Conservation (phyloP, 1,140 invertebrate species). For the Centruroides sculpturatus region DNA sequence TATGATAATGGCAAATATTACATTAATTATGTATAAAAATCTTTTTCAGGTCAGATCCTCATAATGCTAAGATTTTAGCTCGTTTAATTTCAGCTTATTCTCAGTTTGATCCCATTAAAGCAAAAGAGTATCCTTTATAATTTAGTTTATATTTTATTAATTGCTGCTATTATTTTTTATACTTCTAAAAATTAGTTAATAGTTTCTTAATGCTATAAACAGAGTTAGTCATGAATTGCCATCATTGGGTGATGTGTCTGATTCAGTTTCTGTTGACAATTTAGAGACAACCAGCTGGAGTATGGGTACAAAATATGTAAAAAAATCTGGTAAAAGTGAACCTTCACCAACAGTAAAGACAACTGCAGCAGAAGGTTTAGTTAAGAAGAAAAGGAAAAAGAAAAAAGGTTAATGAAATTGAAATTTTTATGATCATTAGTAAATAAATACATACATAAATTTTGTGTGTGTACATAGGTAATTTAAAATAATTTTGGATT, state of each 20-base stretch:
- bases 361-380: slow-evolving; percentile 3
- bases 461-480: too few species aligned
- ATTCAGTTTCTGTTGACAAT: slow-evolving; percentile 60
- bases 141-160: background rate
- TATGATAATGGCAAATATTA: too few species aligned
- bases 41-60: slow-evolving; percentile 42
- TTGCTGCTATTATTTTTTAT: background rate
- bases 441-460: too few species aligned
- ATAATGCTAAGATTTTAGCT: slow-evolving; percentile 62
- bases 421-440: too few species aligned
- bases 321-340: slow-evolving; percentile 38
- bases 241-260: slow-evolving; percentile 43
- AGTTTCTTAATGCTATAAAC: too few species aligned
- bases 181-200: background rate
- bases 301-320: slow-evolving; percentile 68
- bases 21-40: too few species aligned
- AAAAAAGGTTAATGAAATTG: slow-evolving; percentile 11
- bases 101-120: slow-evolving; percentile 55
- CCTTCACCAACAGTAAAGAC: slow-evolving; percentile 1
- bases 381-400: slow-evolving; percentile 21
- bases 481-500: too few species aligned
- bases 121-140: slow-evolving; percentile 39
- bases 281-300: slow-evolving; percentile 77
- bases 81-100: slow-evolving; percentile 79
- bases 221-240: slow-evolving; percentile 42